Base-by-base conservation (phyloP, 2,113 vertebrate species). In the Mesocricetus auratus region DNA sequence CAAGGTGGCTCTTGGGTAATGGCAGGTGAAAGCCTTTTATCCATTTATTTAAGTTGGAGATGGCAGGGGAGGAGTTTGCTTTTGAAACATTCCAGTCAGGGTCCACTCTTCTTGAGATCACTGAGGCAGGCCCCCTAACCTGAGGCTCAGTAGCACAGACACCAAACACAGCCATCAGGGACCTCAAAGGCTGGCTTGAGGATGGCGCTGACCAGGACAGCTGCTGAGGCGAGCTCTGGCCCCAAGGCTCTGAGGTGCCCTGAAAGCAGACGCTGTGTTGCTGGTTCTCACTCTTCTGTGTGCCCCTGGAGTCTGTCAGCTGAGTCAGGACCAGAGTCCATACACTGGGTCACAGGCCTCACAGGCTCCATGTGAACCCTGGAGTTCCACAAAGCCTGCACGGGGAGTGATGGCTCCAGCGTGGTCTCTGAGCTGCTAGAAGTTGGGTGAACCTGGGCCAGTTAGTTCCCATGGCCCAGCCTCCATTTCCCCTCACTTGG, bases 1-100 rank as follows among this genome's bases (percentile, higher is more conserved):
- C 5, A 24, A 79, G 45, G 69, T 75, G 15, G 47, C 29, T 93
- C 64, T 50, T 88, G 66, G 69, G 79, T 85, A 87, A 90, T 53
- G 88, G 86, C 56, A 62, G 68, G 56, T 36, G 11, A 86, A 93
- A 75, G 60, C 58, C 66, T 75, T 93, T 87, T 85, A 94, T 73
- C 29, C 81, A 50, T 19, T 66, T 89, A 42, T 58, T 60, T 79
- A 42, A 73, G 58, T 17, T 86, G n/a, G 21, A 15, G 24, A 39
- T 16, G 69, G 19, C 0, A 78, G 56, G 71, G 64, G 58, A 45
- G 62, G 69, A 19, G 36, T 47, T 90, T 56, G 96, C 68, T 77
- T 86, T 75, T 71, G 81, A 53, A 93, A 69, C 29, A 42, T 77
- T 86, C 78, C 58, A 89, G 75, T 89, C 60, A 85, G 86, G 69